phyloP scores from a whole-genome alignment of 2,888 invertebrate species.

The Holacanthella duospinosa region DNA sequence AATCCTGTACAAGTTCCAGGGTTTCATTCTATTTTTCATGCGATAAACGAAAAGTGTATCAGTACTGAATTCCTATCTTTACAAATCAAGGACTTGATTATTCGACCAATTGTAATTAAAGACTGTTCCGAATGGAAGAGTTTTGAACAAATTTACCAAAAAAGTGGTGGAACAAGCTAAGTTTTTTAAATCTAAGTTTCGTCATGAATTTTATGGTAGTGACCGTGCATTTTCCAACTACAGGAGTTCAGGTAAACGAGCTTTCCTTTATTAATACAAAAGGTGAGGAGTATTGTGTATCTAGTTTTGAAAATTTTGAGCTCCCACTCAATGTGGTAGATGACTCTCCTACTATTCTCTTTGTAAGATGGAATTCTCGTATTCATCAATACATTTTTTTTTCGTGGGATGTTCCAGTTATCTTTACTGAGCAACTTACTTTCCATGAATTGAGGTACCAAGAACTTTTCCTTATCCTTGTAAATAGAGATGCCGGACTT shows the following conservation, averaged over 20 bases:
- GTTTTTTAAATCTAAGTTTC: neutral
- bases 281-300: no score
- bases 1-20: neutral
- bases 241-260: no score
- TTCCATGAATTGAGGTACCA: neutral
- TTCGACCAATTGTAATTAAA: neutral
- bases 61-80: neutral
- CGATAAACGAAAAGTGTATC: neutral
- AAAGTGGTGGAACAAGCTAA: neutral
- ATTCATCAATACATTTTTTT: no score
- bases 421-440: neutral
- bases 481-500: neutral
- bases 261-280: no score
- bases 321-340: no score
- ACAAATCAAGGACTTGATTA: neutral
- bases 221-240: no score
- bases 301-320: no score
- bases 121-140: neutral
- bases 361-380: no score
- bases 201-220: neutral
- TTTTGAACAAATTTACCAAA: neutral
- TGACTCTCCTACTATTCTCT: no score
- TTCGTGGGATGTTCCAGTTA: no score
- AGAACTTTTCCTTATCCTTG: neutral
- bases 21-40: neutral